These are phyloP conservation scores for Sphecodes monilicornis DNA, from an alignment of 2,888 invertebrate genomes.

Conservation along the genomic window DNA sequence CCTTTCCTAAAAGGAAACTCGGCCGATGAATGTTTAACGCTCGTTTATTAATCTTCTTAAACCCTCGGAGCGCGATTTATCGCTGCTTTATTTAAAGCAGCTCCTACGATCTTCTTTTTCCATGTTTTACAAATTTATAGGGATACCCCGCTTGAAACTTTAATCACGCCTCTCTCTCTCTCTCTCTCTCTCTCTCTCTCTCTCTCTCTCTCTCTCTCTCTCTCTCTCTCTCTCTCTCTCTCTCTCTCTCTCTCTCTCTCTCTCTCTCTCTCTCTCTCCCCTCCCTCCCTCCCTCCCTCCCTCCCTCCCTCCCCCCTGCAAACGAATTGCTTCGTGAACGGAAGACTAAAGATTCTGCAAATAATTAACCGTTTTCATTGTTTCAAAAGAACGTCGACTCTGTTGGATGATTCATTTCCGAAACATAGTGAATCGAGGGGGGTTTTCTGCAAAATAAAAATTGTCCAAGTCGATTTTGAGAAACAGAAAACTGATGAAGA, in stretches of 20 bases:
- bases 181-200: background rate
- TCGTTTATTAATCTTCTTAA: slow-evolving; percentile 17
- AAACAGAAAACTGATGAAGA: no score
- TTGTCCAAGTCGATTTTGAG: no score
- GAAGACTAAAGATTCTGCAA: background rate
- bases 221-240: no score
- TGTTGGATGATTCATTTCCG: background rate
- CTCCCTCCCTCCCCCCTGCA: background rate
- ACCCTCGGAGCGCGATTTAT: slow-evolving; percentile 6
- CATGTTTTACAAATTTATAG: slow-evolving; percentile 6
- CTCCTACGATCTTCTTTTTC: background rate
- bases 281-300: background rate
- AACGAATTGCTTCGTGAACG: background rate
- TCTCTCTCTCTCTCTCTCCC: background rate
- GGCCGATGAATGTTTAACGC: slow-evolving; percentile 17
- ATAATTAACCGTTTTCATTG: background rate
- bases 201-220: background rate
- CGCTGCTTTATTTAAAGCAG: slow-evolving; percentile 11
- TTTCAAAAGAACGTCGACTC: background rate
- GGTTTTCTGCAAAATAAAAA: no score
- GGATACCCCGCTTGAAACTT: slow-evolving; percentile 8
- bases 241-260: background rate
- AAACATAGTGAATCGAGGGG: no score
- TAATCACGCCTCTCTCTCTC: background rate
- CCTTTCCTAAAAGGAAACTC: slow-evolving; percentile 2